Evolutionary conservation across 2,113 vertebrate species (phyloP), one percentile per base, ranked within the genome.

Genomic region (Dicaeum eximium): DNA sequence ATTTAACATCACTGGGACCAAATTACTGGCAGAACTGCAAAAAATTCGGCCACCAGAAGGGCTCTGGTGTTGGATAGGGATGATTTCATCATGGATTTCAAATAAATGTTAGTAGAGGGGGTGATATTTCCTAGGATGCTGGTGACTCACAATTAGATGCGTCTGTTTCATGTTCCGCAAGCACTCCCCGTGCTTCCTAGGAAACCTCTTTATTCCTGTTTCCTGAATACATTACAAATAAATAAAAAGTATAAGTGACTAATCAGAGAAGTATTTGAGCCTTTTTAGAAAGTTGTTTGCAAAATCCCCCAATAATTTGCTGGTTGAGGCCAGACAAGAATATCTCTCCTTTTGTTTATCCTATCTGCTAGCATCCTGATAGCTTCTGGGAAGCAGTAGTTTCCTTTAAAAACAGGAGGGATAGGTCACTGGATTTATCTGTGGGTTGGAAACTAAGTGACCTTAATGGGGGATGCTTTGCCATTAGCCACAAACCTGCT

Each of bases 31-130:
- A 74, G 86, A 93, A 66, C 75, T 90, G 48, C 64, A 84, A 66
- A 90, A 60, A 6, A 24, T 82, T 78, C 94, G 80, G 83, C 80
- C 50, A 78, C 44, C 82, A 88, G 77, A 74, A 83, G 10, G 51
- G 51, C 11, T 56, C 57, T 93, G 88, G 35, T 93, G 67, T 72
- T 90, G 48, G 72, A n/a, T 19, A 15, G 31, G n/a, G 37, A 50
- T 95, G 75, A 86, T 70, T 82, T 95, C n/a, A 90, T 90, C 40
- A n/a, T 56, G 31, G 35, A 35, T 88, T 86, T 93, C 60, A 95
- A 84, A 58, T 82, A 78, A 71, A 78, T 81, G 40, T 90, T 89
- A 71, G 23, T 84, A 79, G 37, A 74, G 45, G 45, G 82, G 92
- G 73, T 93, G 82, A 57, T 90, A 42, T 72, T 86, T 96, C 30